Base-by-base conservation (phyloP, 2,797 vertebrate species). In the Tenualosa thibaudeaui region DNA sequence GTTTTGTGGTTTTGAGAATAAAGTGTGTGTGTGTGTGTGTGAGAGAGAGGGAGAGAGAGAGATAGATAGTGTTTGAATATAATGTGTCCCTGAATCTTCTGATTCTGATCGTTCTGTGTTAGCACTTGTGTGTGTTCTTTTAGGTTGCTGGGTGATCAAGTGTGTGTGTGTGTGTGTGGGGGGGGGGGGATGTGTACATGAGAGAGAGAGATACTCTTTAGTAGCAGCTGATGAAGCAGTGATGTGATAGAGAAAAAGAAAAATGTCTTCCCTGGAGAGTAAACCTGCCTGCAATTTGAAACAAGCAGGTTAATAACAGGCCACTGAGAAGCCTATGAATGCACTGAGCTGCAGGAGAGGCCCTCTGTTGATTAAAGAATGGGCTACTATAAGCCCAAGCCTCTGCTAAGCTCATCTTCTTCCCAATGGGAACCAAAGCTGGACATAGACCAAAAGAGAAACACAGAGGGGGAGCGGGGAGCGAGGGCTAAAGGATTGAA, bases 221-320 rank as follows among this genome's bases (percentile, higher is more conserved):
- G 31, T 65, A n/a, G 62, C 40, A 68, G 65, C 22, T 51, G 49
- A 83, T 53, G 60, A 58, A 83, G 71, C 58, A 43, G 60, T 83
- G 83, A 86, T 85, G 54, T 54, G 81, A 85, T 87, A 81, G 43
- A 31, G 71, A 86, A 86, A 53, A 81, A 54, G 81, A 62, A 84
- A 3, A 83, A 50, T 84, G 82, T 9, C 9, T n/a, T 85, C 81
- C 85, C 19, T 12, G n/a, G 4, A 40, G 53, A 85, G n/a, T 54
- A 75, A 84, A 82, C 71, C 81, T 82, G 56, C 50, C 54, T n/a
- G 26, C 56, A n/a, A 49, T 85, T 84, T 86, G 68, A 71, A 82
- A 81, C 56, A 82, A 68, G 83, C 82, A 15, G 78, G 83, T 87
- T 85, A 58, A 82, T 60, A 83, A 56, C 19, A 62, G 1, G 22